Evolutionary conservation across 2,113 vertebrate species (phyloP).

Genomic region (Anhinga anhinga): DNA sequence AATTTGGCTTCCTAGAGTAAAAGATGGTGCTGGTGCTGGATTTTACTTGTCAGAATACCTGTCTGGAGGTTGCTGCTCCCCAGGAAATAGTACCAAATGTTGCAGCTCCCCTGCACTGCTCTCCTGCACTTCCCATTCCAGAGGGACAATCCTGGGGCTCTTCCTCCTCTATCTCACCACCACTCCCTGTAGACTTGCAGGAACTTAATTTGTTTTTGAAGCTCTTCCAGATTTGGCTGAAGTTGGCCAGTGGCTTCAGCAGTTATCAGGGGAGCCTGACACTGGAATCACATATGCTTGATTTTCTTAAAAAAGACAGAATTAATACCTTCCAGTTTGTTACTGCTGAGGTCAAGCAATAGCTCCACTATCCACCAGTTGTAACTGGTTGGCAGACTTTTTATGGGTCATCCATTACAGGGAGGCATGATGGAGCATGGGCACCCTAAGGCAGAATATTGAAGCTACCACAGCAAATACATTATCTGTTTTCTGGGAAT

Average conservation of each 20-base stretch:
- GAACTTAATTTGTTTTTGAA: not conserved
- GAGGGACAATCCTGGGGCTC: not conserved
- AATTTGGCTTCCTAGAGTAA: not conserved
- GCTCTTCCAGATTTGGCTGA: not conserved
- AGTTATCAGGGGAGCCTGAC: not conserved
- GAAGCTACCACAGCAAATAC: not conserved
- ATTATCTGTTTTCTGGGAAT: not conserved
- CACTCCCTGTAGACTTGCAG: not conserved
- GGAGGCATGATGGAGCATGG: not conserved
- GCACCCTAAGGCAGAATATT: not conserved
- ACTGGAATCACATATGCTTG: not conserved
- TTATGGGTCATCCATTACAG: not conserved
- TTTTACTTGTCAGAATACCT: not conserved
- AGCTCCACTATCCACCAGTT: not conserved
- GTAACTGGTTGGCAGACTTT: not conserved
- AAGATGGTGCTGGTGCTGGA: not conserved
- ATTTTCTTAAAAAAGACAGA: not conserved
- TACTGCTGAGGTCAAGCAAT: not conserved
- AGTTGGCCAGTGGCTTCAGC: not conserved
- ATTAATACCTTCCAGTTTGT: not conserved
- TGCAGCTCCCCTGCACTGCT: not conserved
- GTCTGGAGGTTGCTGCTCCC: not conserved
- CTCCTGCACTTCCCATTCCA: not conserved
- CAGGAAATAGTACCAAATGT: not conserved
- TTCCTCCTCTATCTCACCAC: not conserved